phyloP scores from a whole-genome alignment of 2,113 vertebrate species.

The Oreochromis aureus region DNA sequence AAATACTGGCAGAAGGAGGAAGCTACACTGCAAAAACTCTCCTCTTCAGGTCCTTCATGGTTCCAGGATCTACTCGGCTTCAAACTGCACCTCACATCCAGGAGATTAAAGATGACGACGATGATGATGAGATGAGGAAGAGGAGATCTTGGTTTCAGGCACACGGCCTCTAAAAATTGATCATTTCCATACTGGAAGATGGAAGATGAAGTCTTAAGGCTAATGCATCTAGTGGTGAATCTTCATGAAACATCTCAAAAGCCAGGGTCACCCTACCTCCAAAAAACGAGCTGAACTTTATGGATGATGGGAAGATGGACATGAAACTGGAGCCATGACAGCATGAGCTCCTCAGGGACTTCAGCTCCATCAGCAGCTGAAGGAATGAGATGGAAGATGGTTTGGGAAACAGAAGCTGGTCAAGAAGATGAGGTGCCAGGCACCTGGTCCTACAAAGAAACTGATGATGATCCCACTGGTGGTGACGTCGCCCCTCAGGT shows the following conservation, averaged over 20 bases:
- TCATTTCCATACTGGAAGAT: neutral
- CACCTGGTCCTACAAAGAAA: neutral
- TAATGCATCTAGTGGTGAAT: neutral
- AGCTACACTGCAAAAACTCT: neutral
- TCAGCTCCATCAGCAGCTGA: neutral
- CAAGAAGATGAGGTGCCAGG: neutral
- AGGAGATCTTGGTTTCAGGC: neutral
- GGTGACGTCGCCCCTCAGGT: neutral
- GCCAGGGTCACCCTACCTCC: neutral
- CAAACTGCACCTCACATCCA: neutral
- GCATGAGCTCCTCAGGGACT: neutral
- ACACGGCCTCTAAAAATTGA: neutral
- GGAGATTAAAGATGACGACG: neutral
- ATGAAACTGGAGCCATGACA: neutral
- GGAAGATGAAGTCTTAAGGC: conserved; percentile 17
- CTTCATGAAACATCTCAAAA: neutral
- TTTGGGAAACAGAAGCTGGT: neutral
- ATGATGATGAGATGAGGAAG: neutral
- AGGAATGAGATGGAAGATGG: neutral
- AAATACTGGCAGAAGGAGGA: conserved; percentile 75
- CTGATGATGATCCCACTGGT: neutral
- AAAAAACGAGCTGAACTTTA: neutral
- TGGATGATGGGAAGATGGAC: neutral
- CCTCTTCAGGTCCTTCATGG: neutral
- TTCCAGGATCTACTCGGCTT: neutral